Conservation (phyloP, 2,888 invertebrate genomes). For the Brenthis ino region DNA sequence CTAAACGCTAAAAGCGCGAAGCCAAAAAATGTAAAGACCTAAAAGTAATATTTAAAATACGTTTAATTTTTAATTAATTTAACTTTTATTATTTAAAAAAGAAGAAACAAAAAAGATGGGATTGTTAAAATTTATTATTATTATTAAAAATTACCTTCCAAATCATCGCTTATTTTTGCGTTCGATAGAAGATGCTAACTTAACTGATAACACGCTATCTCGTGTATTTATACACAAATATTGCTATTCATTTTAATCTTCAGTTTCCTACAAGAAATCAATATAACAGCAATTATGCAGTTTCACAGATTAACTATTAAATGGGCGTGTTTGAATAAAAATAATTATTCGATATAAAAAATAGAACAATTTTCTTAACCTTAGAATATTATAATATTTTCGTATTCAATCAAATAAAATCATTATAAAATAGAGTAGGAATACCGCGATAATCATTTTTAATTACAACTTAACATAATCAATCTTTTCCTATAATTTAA, state of each 20-base stretch:
- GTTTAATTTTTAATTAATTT: too few species aligned
- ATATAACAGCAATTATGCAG: conserved; percentile 43
- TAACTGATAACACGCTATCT: conserved; percentile 45
- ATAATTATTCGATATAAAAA: conserved; percentile 32
- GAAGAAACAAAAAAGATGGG: conserved; percentile 6
- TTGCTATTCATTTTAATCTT: conserved; percentile 52
- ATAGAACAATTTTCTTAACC: conserved; percentile 23
- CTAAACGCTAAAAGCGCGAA: conserved; percentile 55
- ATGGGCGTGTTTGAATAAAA: conserved; percentile 39
- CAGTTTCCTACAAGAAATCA: conserved; percentile 49
- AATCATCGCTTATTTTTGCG: conserved; percentile 53
- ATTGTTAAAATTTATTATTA: neutral
- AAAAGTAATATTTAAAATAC: conserved; percentile 38
- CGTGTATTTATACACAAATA: conserved; percentile 46
- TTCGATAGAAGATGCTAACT: conserved; percentile 45
- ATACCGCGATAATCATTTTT: neutral
- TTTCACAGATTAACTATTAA: conserved; percentile 43
- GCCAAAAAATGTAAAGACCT: conserved; percentile 56
- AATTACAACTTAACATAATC: conserved; percentile 20
- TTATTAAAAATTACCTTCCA: conserved; percentile 57
- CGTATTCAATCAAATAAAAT: conserved; percentile 5
- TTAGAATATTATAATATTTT: conserved; percentile 18
- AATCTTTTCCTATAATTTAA: conserved; percentile 19
- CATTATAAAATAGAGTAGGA: neutral
- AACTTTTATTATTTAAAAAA: conserved; percentile 7